Evolutionary conservation across 2,888 invertebrate genomes (phyloP), one percentile per base, ranked within the genome.

Genomic region (Apocheima hispidaria): DNA sequence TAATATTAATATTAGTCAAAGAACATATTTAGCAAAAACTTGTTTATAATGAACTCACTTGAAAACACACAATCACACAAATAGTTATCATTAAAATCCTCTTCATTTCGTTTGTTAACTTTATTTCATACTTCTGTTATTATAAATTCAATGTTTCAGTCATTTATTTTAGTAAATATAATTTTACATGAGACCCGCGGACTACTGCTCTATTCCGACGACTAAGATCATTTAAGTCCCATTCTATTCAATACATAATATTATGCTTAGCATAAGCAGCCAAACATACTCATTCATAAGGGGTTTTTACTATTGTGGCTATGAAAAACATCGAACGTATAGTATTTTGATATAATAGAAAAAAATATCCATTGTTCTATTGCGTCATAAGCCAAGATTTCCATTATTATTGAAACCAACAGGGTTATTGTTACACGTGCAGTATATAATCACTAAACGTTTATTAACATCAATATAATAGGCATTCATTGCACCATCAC

Each of bases 231-330:
- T 16, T 9, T 44, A 10, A 10, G 16, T 41, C 10, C 41, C 21
- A 41, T 21, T 4, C 6, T 21, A 41, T 41, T 41, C 21, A 41
- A 41, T n/a, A 36, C 16, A 36, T 36, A 40, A 12, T 40, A 21
- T 21, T n/a, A 5, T 41, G 21, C 21, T 41, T n/a, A 21, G 12
- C 21, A 41, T 20, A n/a, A 21, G 21, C 4, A 21, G 5, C 20
- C 10, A 38, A 41, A 44, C 23, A 43, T 4, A 44, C 26, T 16
- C 44, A 44, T 44, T 44, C 44, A 44, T 20, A 28, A 26, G 26
- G 28, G 26, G 16, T 28, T 44, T 10, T 10, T 16, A 28, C 4
- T 16, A 26, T 1, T 26, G 20, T 21, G 41, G 18, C 18, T 10
- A 10, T 10, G 18, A 12, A 9, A 38, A 38, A 38, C 38, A 38